Base-by-base conservation (phyloP, 1,140 invertebrate species). In the Thaumetopoea pityocampa region DNA sequence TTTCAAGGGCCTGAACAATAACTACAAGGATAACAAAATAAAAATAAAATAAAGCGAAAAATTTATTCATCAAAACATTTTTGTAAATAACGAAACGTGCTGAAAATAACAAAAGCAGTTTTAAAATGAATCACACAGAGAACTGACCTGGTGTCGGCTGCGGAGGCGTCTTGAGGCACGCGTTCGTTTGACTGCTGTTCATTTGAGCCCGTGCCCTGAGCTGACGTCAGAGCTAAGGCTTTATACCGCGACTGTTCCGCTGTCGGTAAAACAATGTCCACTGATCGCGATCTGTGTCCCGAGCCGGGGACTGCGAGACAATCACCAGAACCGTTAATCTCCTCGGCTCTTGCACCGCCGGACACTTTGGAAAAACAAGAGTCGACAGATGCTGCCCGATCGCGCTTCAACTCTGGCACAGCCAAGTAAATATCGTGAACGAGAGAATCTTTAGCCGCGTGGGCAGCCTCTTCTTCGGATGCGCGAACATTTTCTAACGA, bases 251-350 rank as follows among this genome's bases (percentile, higher is more conserved):
- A 91, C 62, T 95, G 92, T 55, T 93, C 91, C 28, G 94, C 92
- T 0, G 94, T 96, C 0, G 95, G 95, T 37, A 97, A 82, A 6
- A 94, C 94, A 44, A 97, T 96, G 72, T 97, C 95, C 23, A 97
- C 94, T 15, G 94, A 96, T 38, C 94, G 89, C 2, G 95, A 96
- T n/a, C 95, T 87, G 2, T 91, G 87, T 4, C 89, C 87, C 5
- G 69, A 61, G 38, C 85, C 89, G 0, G 92, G 92, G 7, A 93
- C 92, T 9, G 90, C 87, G 2, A 93, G 84, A 19, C 88, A 89
- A 52, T 88, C 87, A 24, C 87, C 86, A 8, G 78, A 85, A n/a
- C 86, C 86, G 41, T 87, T 87, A 53, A 90, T 85, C 52, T 92
- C 89, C 46, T 92, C 91, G 4, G 89, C 89, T 63, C 92, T 90